Base-by-base conservation (phyloP, 2,888 invertebrate species). In the Kuschelorhynchus macadamiae region DNA sequence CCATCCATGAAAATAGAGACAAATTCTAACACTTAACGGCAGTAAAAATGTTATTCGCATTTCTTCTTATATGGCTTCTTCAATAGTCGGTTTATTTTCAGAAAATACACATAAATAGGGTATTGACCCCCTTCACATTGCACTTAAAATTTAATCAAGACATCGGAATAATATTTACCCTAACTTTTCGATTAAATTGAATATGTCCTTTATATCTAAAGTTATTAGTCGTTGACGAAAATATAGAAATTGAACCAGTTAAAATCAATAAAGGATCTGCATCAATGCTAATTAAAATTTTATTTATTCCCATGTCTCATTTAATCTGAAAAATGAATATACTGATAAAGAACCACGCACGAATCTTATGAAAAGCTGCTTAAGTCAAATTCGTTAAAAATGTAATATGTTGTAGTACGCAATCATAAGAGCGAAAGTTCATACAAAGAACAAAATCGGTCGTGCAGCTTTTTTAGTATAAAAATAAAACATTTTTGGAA, bases 1-100 rank as follows among this genome's bases (percentile, higher is more conserved):
- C 76, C 71, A 72, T 74, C 75, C 73, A 72, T 75, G 76, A 75
- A 76, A 76, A 75, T 74, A 70, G 73, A 71, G n/a, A n/a, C n/a
- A 72, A 75, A 71, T 73, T 73, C 71, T 74, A 72, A 71, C 57
- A 55, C 74, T 74, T 70, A 62, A 17, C 55, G 72, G 73, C 73
- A 59, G 50, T 64, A 57, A 56, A 65, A 59, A 72, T 69, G 59
- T 49, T 57, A 66, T 61, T 63, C 65, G 63, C 59, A 57, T 50
- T 60, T 62, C 49, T 44, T 56, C 63, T 62, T 65, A 57, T 61
- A 60, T 56, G 71, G 56, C 50, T 64, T 52, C 61, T 56, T 66
- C 47, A 39, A 52, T 61, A 52, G 60, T 49, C 55, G 21, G 42
- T 47, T 53, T 61, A 61, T 70, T 64, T 64, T 50, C 61, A 62